Conservation (phyloP, 1,140 invertebrate species). For the Trichogramma pretiosum region DNA sequence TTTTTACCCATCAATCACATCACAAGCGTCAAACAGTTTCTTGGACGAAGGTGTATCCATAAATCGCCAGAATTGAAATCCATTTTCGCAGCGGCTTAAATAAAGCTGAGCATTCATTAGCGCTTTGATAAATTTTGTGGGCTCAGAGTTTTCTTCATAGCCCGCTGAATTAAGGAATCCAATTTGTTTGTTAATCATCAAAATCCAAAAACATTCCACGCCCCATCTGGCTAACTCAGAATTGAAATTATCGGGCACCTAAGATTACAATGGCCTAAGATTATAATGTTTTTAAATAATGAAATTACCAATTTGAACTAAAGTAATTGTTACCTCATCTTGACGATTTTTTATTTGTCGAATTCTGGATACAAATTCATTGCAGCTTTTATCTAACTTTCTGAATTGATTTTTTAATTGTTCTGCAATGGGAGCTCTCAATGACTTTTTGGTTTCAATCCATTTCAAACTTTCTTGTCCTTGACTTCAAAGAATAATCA, state of each 20-base stretch:
- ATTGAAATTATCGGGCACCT: conserved; percentile 47
- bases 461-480: conserved; percentile 50
- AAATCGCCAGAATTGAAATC: conserved; percentile 60
- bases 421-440: conserved; percentile 44
- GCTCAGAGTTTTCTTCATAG: conserved; percentile 43
- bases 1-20: conserved; percentile 48
- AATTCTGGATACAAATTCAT: conserved; percentile 41
- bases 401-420: conserved; percentile 33
- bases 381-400: conserved; percentile 39
- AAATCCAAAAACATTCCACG: conserved; percentile 55
- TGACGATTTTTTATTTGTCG: conserved; percentile 49
- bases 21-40: conserved; percentile 49
- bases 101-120: conserved; percentile 52
- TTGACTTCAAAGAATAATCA: conserved; percentile 32
- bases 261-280: background rate
- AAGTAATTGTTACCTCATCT: conserved; percentile 41
- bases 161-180: conserved; percentile 45
- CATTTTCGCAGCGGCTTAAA: conserved; percentile 53
- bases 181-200: conserved; percentile 53
- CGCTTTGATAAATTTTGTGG: conserved; percentile 51
- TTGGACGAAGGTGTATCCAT: conserved; percentile 52
- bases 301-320: background rate
- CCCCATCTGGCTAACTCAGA: conserved; percentile 58
- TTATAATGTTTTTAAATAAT: background rate
- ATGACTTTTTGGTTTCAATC: conserved; percentile 43